Conservation (phyloP, 2,888 invertebrate genomes). For the Melinaea marsaeus region DNA sequence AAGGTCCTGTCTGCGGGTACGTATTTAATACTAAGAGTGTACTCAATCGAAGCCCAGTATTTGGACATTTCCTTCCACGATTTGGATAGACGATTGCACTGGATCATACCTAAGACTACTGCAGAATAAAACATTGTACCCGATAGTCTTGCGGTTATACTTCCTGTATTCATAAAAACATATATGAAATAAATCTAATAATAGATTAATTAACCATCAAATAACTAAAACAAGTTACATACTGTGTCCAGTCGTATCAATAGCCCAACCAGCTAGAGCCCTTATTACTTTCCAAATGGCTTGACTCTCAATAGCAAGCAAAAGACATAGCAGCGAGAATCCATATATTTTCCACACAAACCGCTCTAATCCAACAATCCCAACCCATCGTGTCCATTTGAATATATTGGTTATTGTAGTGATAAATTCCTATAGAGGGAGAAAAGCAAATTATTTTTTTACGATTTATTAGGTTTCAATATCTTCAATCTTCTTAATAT, state of each 20-base stretch:
- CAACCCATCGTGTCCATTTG: slow-evolving; percentile 44
- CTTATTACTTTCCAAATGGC: slow-evolving; percentile 56
- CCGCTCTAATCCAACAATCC: slow-evolving; percentile 42
- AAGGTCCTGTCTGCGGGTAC: slow-evolving; percentile 43
- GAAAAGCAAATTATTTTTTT: too few species aligned
- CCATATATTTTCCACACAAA: slow-evolving; percentile 46
- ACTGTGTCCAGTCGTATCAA: slow-evolving; percentile 48
- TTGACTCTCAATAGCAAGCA: slow-evolving; percentile 40
- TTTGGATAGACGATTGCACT: slow-evolving; percentile 46
- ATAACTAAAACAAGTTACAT: slow-evolving; percentile 31
- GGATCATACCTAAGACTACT: slow-evolving; percentile 44
- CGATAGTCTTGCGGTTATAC: slow-evolving; percentile 52
- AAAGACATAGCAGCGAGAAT: slow-evolving; percentile 34
- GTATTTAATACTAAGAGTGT: slow-evolving; percentile 36
- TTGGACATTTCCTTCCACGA: slow-evolving; percentile 42
- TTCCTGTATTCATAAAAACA: slow-evolving; percentile 39
- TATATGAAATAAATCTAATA: background rate
- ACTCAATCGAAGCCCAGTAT: slow-evolving; percentile 48
- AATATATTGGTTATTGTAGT: slow-evolving; percentile 45
- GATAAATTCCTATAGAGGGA: slow-evolving; percentile 46
- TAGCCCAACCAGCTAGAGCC: slow-evolving; percentile 51
- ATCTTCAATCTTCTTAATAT: too few species aligned
- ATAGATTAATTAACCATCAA: background rate
- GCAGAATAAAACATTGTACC: slow-evolving; percentile 60
- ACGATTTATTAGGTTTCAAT: too few species aligned